phyloP scores from a whole-genome alignment of 2,113 vertebrate species.

The Petroica traversi region DNA sequence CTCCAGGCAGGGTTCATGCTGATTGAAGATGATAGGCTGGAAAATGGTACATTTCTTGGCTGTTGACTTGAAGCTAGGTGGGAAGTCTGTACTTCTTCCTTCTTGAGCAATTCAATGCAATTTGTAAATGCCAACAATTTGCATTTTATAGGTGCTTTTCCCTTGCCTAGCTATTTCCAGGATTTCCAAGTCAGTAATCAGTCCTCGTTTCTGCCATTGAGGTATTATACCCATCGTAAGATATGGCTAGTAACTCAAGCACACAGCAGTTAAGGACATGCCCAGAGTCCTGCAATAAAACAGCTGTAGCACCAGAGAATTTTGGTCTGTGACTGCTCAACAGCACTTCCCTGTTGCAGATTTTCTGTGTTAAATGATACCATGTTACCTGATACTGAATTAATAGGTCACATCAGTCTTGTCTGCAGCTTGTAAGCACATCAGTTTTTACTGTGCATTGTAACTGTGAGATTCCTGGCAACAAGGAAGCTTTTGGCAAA shows the following conservation, averaged over 20 bases:
- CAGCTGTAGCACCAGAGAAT: neutral
- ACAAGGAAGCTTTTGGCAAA: neutral
- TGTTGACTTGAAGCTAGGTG: neutral
- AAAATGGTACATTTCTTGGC: neutral
- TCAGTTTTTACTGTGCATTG: neutral
- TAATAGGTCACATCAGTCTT: neutral
- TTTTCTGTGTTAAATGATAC: neutral
- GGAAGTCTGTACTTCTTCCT: neutral
- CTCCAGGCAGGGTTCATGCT: neutral
- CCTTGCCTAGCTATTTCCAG: neutral
- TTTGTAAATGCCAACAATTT: neutral
- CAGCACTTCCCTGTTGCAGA: neutral
- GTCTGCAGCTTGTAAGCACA: neutral
- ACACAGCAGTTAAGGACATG: neutral
- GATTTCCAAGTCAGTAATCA: neutral
- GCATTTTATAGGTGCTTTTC: neutral
- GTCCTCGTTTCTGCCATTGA: neutral
- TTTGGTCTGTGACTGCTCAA: neutral
- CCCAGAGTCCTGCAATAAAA: neutral
- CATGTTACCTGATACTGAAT: fast-evolving
- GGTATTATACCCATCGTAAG: neutral
- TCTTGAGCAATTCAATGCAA: neutral
- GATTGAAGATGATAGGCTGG: neutral
- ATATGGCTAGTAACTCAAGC: neutral
- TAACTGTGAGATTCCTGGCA: neutral